phyloP scores from a whole-genome alignment of 92 coral and sea anemone species.

The Paragorgia papillata region DNA sequence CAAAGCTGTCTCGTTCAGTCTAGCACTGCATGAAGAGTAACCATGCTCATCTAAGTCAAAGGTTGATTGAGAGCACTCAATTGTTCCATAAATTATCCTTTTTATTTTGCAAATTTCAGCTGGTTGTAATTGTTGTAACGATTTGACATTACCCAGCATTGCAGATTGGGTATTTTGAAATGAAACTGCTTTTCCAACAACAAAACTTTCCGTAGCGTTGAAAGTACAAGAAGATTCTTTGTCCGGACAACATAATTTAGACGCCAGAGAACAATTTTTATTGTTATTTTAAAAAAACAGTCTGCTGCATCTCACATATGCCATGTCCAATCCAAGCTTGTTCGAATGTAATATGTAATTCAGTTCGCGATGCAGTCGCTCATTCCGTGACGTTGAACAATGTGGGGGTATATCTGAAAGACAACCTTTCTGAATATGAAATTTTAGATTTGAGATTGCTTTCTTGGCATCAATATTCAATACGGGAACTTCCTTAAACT shows the following conservation, averaged over 20 bases:
- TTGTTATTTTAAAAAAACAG: conserved; percentile 28
- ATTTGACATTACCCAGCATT: conserved; percentile 1
- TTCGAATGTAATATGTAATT: conserved; percentile 27
- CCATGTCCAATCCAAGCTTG: conserved; percentile 30
- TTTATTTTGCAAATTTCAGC: not conserved
- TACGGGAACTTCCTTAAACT: conserved; percentile 1
- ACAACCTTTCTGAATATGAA: conserved; percentile 33
- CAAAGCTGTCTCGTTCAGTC: not conserved
- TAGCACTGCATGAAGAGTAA: not conserved
- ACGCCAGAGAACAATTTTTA: not conserved
- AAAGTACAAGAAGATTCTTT: not conserved
- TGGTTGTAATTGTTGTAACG: not conserved
- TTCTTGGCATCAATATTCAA: conserved; percentile 13
- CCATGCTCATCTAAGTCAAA: not conserved
- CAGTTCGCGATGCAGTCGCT: conserved; percentile 35
- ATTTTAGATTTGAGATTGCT: conserved; percentile 23
- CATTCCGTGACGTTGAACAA: conserved; percentile 36
- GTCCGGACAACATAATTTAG: not conserved
- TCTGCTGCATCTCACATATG: conserved; percentile 23
- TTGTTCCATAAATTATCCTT: not conserved
- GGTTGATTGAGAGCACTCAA: not conserved
- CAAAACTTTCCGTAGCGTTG: not conserved
- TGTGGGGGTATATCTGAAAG: too few species aligned
- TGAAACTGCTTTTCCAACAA: not conserved
- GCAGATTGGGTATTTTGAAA: conserved; percentile 13